Percentiles rank a stretch among this genome's conserved stretches.
Evolutionary conservation across 2,888 invertebrate species (phyloP).

Genomic region (Cylloceria caligata): DNA sequence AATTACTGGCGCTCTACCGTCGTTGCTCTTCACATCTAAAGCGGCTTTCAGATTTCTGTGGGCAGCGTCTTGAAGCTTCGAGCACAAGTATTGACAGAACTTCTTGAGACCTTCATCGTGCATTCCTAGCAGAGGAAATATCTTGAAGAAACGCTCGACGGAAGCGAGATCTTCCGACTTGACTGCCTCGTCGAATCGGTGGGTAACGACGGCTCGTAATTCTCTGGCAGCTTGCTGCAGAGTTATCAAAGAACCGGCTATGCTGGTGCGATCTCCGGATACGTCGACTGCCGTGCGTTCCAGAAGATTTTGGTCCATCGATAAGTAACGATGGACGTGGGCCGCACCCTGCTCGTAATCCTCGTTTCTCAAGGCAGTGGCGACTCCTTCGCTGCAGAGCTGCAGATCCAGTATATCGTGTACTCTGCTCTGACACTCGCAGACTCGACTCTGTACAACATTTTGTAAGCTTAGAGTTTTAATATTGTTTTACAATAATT

Average conservation of each 20-base stretch:
- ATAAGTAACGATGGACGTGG: constrained; percentile 96
- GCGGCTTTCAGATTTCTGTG: constrained; percentile 90
- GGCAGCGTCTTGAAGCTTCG: constrained; percentile 90
- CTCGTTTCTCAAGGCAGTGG: constrained; percentile 96
- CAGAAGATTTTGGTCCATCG: constrained; percentile 94
- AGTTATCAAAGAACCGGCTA: constrained; percentile 90
- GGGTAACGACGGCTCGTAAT: constrained; percentile 89
- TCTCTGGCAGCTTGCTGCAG: constrained; percentile 92
- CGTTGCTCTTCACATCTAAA: constrained; percentile 88
- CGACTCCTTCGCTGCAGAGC: constrained; percentile 98
- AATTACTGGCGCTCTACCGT: constrained; percentile 91
- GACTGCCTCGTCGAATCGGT: constrained; percentile 96
- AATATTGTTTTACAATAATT: not conserved
- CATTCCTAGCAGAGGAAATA: constrained; percentile 97
- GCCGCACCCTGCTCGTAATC: constrained; percentile 99
- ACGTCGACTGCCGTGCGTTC: constrained; percentile 92
- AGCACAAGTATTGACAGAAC: constrained; percentile 94
- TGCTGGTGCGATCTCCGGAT: constrained; percentile 89
- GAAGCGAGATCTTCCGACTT: constrained; percentile 94
- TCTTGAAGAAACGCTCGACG: constrained; percentile 97
- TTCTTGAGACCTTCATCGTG: constrained; percentile 95
- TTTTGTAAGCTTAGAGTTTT: not conserved
- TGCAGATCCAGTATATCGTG: constrained; percentile 98
- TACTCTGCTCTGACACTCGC: constrained; percentile 96
- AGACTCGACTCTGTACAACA: constrained; percentile 91